phyloP scores from a whole-genome alignment of 2,797 vertebrate genomes.

The Rhynchotus rufescens region DNA sequence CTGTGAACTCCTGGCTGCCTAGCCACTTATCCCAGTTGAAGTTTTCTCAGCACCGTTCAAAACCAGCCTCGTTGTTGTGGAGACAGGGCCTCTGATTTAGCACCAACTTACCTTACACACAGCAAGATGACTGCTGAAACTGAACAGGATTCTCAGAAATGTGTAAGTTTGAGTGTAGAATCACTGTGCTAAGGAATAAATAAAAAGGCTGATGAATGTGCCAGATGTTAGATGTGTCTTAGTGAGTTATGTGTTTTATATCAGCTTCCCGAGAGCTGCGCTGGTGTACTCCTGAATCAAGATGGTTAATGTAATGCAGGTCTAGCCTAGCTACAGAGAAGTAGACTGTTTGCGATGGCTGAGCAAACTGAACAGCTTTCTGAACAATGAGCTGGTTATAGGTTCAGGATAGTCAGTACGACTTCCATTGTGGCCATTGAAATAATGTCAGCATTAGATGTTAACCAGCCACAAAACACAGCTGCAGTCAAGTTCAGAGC shows the following conservation, averaged over 20 bases:
- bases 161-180: background rate
- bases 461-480: background rate
- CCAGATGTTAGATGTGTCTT: background rate
- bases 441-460: background rate
- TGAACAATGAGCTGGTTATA: background rate
- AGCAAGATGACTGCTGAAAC: background rate
- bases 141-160: background rate
- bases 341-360: background rate
- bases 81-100: background rate
- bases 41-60: background rate
- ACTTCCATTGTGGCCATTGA: background rate
- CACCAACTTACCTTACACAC: background rate
- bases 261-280: background rate
- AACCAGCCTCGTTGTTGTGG: rapidly evolving
- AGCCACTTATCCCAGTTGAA: background rate
- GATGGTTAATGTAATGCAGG: background rate
- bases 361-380: background rate
- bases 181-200: background rate
- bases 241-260: background rate
- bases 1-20: background rate
- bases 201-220: background rate
- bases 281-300: rapidly evolving
- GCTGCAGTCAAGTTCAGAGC: background rate
- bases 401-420: background rate
- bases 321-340: background rate